Percentiles rank a stretch among this genome's conserved stretches.
Evolutionary conservation across 1,140 invertebrate species (phyloP).

Genomic region (Pentalonia nigronervosa): DNA sequence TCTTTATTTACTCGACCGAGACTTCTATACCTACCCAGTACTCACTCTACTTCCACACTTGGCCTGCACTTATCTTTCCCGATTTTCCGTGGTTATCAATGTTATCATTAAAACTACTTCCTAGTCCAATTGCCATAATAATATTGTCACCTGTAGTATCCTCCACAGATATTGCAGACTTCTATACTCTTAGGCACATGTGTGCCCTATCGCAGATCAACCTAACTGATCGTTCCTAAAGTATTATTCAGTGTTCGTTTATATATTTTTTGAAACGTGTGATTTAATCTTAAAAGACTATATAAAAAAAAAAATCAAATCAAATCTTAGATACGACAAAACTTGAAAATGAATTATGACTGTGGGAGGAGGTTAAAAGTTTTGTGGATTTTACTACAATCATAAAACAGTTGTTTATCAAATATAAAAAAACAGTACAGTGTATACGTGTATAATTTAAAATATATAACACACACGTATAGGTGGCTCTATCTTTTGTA

Average conservation of each 20-base stretch:
- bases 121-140: not conserved
- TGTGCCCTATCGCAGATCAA: not conserved
- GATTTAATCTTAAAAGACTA: no score
- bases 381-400: not conserved
- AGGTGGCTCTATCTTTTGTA: not conserved
- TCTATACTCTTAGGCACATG: not conserved
- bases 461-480: not conserved
- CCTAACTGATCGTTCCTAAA: not conserved
- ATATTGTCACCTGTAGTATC: not conserved
- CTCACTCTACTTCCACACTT: not conserved
- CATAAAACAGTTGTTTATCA: not conserved
- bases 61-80: not conserved
- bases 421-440: not conserved
- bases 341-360: not conserved
- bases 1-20: no score
- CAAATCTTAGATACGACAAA: no score
- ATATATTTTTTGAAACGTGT: not conserved
- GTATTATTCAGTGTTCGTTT: not conserved
- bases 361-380: not conserved
- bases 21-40: no score
- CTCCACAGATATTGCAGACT: not conserved
- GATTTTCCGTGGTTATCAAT: not conserved
- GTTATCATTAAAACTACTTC: not conserved
- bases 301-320: no score
- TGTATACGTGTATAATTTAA: not conserved